Evolutionary conservation across 92 coral and sea anemone genomes (phyloP), one percentile per base, ranked within the genome.

Genomic region (Porites lobata): DNA sequence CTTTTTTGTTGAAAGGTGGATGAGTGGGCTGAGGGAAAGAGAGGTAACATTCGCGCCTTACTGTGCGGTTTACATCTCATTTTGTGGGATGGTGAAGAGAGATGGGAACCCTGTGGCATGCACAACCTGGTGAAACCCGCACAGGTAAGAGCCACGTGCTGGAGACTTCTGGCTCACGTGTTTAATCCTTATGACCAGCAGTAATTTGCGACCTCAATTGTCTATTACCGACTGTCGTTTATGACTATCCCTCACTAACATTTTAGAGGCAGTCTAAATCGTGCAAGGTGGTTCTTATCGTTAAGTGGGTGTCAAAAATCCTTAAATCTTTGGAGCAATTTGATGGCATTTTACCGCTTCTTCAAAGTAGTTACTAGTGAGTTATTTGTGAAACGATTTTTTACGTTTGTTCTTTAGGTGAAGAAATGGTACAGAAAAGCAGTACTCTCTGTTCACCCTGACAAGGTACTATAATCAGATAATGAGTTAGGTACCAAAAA

Each of bases 51-150:
- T 63, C 98, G 99, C 5, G 99, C 99, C 8, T 88, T 97, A 22
- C 78, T 97, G 18, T 97, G 99, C 73, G 95, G 98, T 21, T 85
- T 97, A 26, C 98, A 95, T 69, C 85, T 90, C 32, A 95, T 97
- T 2, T 80, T 97, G 52, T 97, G 99, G 99, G 98, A 97, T 65
- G 98, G 90, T 8, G 99, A 97, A 51, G 86, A 77, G 7, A 79
- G 98, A 78, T 97, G 99, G 99, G 88, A 87, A 50, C 92, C 90
- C 54, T 90, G 95, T 67, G 98, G 99, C 53, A 98, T 98, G 99
- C 99, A 98, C 61, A 94, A 95, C 63, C 92, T 98, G 21, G 99
- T 95, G 20, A 95, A 92, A 72, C 98, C 99, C 65, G 98, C 94
- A 17, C 99, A 96, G 95, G 97, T 96, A 86, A 32, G 19, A 64